These are phyloP conservation scores for Hartigia nigra DNA, from an alignment of 2,888 invertebrate species.

Conservation along the genomic window DNA sequence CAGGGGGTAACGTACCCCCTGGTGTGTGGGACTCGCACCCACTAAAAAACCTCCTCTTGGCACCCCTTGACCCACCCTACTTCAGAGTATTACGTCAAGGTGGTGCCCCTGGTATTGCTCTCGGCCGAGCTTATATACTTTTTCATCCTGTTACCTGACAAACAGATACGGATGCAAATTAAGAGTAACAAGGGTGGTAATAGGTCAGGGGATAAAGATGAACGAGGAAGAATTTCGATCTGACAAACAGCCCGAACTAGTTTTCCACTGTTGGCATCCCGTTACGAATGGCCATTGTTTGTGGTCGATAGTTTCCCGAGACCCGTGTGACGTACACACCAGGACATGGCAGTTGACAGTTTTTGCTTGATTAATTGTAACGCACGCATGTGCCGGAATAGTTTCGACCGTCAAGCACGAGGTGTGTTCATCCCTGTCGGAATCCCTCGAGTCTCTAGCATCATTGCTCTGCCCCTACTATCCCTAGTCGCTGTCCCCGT, in stretches of 20 bases:
- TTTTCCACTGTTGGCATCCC: constrained; percentile 30
- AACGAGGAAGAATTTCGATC: constrained; percentile 29
- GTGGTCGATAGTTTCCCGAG: constrained; percentile 50
- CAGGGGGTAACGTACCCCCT: too few relatives aligned
- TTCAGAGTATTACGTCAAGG: too few relatives aligned
- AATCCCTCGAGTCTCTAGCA: not conserved
- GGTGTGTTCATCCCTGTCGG: not conserved
- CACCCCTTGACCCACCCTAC: too few relatives aligned
- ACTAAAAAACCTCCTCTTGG: too few relatives aligned
- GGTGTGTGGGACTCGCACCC: too few relatives aligned
- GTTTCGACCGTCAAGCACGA: not conserved
- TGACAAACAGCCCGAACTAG: constrained; percentile 34
- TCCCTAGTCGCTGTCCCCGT: not conserved
- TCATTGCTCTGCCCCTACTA: not conserved
- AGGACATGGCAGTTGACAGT: constrained; percentile 51
- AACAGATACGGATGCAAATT: not conserved
- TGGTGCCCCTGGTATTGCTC: too few relatives aligned
- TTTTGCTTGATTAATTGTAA: constrained; percentile 56
- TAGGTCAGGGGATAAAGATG: not conserved
- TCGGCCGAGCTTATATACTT: too few relatives aligned
- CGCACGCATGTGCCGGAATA: constrained; percentile 21
- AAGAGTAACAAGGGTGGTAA: not conserved
- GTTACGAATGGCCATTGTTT: constrained; percentile 39
- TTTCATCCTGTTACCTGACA: too few relatives aligned
- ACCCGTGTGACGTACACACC: constrained; percentile 37